A percentile compares a stretch with the other conserved stretches of the same genome.
Evolutionary conservation across 2,113 vertebrate species (phyloP).

Genomic region (Thamnophis sirtalis): DNA sequence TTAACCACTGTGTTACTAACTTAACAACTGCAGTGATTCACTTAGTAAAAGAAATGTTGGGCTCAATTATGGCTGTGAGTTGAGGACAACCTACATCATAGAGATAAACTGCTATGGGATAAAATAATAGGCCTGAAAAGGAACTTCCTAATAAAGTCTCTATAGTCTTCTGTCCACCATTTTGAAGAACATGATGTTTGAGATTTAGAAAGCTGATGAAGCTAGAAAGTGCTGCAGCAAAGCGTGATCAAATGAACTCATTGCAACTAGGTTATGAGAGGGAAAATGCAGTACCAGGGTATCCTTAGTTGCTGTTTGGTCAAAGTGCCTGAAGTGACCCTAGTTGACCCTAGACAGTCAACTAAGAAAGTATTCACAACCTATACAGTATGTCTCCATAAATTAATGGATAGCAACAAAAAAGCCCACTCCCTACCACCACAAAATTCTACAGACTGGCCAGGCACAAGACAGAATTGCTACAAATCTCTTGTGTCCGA

Average conservation of each 20-base stretch:
- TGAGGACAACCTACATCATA: background rate
- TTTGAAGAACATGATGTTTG: background rate
- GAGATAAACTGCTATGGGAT: background rate
- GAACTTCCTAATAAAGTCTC: background rate
- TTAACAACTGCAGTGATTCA: background rate
- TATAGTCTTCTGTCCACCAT: background rate
- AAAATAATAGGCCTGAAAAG: background rate
- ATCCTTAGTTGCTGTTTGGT: background rate
- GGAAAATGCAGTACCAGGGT: background rate
- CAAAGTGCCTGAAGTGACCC: background rate
- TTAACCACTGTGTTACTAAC: background rate
- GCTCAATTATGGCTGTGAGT: background rate
- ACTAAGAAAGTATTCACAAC: background rate
- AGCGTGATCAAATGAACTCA: background rate
- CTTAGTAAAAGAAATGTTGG: background rate
- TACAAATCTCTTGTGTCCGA: background rate
- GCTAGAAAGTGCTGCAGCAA: background rate
- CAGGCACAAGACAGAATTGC: background rate
- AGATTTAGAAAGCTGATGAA: background rate
- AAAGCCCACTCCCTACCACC: background rate
- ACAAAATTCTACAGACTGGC: background rate
- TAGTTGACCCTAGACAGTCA: background rate
- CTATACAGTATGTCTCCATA: background rate
- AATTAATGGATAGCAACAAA: background rate
- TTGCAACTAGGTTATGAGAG: background rate